A percentile compares a stretch with the other conserved stretches of the same genome.
Conservation (phyloP, 2,888 invertebrate genomes). For the Drosophila monieri region DNA sequence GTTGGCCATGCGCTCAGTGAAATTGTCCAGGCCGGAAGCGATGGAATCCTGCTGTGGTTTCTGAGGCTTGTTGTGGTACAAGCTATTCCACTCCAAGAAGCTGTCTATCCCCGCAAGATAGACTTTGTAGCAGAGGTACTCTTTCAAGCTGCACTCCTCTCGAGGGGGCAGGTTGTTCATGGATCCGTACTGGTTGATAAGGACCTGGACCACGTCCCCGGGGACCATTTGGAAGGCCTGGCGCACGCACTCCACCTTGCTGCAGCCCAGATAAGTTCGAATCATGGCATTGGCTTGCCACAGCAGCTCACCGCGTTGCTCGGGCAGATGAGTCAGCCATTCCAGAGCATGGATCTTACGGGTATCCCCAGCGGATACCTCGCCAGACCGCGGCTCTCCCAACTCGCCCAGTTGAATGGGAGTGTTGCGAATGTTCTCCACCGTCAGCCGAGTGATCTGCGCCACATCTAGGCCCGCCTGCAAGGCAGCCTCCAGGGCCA, state of each 20-base stretch:
- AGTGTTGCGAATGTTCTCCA: constrained; percentile 88
- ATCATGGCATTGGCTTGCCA: constrained; percentile 95
- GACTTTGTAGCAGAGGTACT: constrained; percentile 94
- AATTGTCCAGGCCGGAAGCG: constrained; percentile 86
- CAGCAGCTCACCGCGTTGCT: constrained; percentile 92
- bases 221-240: constrained; percentile 90
- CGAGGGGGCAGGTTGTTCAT: constrained; percentile 85
- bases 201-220: constrained; percentile 86
- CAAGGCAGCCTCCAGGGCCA: constrained; percentile 89
- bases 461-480: constrained; percentile 92
- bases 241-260: constrained; percentile 93
- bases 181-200: constrained; percentile 84
- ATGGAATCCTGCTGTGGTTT: constrained; percentile 85
- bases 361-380: constrained; percentile 88
- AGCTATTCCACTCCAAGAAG: constrained; percentile 95
- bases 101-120: constrained; percentile 94
- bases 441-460: constrained; percentile 92
- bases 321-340: constrained; percentile 92
- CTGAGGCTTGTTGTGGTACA: constrained; percentile 91
- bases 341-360: constrained; percentile 92
- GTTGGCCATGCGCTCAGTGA: constrained; percentile 94
- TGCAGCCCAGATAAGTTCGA: constrained; percentile 91
- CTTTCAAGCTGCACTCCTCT: constrained; percentile 87
- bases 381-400: constrained; percentile 81
- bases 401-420: constrained; percentile 71